A percentile compares a stretch with the other conserved stretches of the same genome.
Conservation (phyloP, 2,888 invertebrate species). For the Rotaria socialis region DNA sequence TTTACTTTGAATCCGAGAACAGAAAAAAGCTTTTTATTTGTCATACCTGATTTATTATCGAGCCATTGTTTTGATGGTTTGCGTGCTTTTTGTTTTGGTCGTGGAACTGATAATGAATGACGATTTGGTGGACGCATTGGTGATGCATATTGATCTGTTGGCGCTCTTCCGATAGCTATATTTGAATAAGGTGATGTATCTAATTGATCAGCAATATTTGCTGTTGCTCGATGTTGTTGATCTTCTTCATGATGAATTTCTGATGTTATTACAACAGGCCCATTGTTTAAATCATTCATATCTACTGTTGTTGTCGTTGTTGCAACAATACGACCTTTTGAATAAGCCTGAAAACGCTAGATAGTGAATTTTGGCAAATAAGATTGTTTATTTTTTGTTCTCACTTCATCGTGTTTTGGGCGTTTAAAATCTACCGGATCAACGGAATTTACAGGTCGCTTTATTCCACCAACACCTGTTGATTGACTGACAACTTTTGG, state of each 20-base stretch:
- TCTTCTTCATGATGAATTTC: constrained; percentile 42
- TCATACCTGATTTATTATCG: constrained; percentile 24
- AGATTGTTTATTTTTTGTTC: too few species aligned
- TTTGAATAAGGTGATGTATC: not conserved
- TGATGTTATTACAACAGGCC: constrained; percentile 41
- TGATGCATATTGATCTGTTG: not conserved
- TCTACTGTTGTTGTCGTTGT: constrained; percentile 41
- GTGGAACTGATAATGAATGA: not conserved
- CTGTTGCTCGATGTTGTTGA: not conserved
- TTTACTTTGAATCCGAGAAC: too few species aligned
- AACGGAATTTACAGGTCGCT: not conserved
- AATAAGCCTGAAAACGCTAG: not conserved
- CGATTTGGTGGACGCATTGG: not conserved
- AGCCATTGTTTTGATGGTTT: constrained; percentile 27
- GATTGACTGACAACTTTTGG: constrained; percentile 34
- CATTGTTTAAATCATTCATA: constrained; percentile 38
- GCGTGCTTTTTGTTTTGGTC: constrained; percentile 30
- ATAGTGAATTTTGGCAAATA: too few species aligned
- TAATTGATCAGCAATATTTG: not conserved
- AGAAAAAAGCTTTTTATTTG: not conserved
- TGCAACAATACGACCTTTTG: constrained; percentile 28
- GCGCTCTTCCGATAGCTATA: not conserved
- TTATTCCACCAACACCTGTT: not conserved
- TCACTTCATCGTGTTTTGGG: constrained; percentile 28
- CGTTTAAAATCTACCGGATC: not conserved